phyloP scores from a whole-genome alignment of 1,140 invertebrate genomes.

The Calephelis virginiensis region DNA sequence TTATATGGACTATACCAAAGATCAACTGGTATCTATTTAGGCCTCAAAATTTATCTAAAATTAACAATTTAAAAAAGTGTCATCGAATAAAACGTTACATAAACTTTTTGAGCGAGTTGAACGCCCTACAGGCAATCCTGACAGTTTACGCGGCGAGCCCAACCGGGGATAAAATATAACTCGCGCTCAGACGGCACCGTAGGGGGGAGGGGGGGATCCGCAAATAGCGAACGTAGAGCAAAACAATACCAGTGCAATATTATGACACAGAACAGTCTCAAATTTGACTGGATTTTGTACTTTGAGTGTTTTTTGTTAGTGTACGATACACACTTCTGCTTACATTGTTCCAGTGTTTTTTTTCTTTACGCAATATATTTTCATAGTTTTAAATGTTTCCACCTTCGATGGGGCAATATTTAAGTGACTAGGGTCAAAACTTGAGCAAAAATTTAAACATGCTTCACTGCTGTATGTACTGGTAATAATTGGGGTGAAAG shows the following conservation, averaged over 20 bases:
- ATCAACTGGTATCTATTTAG: too few species aligned
- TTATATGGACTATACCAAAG: not conserved
- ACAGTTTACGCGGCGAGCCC: constrained; percentile 70
- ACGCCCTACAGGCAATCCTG: constrained; percentile 69
- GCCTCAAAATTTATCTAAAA: not conserved
- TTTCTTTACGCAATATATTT: too few species aligned
- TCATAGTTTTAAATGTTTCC: too few species aligned
- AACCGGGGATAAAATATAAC: constrained; percentile 73
- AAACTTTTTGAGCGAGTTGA: constrained; percentile 64
- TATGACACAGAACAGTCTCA: constrained; percentile 52
- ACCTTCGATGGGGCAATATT: too few species aligned
- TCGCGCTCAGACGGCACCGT: constrained; percentile 63
- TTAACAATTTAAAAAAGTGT: not conserved
- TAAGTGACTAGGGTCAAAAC: too few species aligned
- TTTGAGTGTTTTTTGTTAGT: constrained; percentile 22
- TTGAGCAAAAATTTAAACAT: too few species aligned
- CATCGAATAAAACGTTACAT: constrained; percentile 31
- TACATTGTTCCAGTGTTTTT: constrained; percentile 18
- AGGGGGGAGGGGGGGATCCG: constrained; percentile 43
- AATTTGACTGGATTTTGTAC: constrained; percentile 29
- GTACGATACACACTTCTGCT: constrained; percentile 21
- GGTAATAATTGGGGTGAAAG: too few species aligned
- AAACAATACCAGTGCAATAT: constrained; percentile 74
- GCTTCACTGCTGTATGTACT: too few species aligned
- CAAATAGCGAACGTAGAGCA: constrained; percentile 72